These are phyloP conservation scores for Drosophila bifasciata DNA, from an alignment of 1,140 invertebrate genomes.

Conservation along the genomic window DNA sequence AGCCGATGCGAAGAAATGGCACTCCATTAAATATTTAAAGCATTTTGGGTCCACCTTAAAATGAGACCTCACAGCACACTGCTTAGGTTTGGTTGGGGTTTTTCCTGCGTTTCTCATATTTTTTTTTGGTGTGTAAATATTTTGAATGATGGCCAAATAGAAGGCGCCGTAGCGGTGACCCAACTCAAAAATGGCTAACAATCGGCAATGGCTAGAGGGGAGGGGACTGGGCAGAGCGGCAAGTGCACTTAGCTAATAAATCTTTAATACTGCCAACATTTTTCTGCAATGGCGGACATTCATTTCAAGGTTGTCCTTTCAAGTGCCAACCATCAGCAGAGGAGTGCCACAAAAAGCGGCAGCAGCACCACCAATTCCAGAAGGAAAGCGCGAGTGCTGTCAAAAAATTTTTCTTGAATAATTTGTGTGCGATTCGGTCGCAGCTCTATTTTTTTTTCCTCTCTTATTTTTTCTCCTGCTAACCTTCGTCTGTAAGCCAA, in stretches of 20 bases:
- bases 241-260: conserved; percentile 80
- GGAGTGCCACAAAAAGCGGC: neutral
- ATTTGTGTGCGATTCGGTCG: conserved; percentile 65
- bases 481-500: conserved; percentile 80
- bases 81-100: neutral
- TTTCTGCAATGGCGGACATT: conserved; percentile 50
- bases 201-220: conserved; percentile 15
- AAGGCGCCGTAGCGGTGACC: conserved; percentile 47
- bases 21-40: conserved; percentile 23
- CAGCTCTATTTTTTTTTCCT: conserved; percentile 26
- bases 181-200: conserved; percentile 53
- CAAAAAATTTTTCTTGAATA: conserved; percentile 78
- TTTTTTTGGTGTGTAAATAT: conserved; percentile 16
- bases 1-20: too few relatives aligned
- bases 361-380: neutral
- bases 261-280: conserved; percentile 69
- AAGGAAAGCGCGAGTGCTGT: conserved; percentile 62
- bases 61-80: conserved; percentile 7
- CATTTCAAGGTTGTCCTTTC: conserved; percentile 73
- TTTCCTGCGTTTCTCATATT: conserved; percentile 9
- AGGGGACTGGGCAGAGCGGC: conserved; percentile 20
- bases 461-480: conserved; percentile 26
- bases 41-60: conserved; percentile 1
- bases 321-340: conserved; percentile 47
- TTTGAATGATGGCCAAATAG: conserved; percentile 52